These are phyloP conservation scores for Hypsibius dujardini DNA, from an alignment of 1,140 invertebrate species.

Conservation along the genomic window DNA sequence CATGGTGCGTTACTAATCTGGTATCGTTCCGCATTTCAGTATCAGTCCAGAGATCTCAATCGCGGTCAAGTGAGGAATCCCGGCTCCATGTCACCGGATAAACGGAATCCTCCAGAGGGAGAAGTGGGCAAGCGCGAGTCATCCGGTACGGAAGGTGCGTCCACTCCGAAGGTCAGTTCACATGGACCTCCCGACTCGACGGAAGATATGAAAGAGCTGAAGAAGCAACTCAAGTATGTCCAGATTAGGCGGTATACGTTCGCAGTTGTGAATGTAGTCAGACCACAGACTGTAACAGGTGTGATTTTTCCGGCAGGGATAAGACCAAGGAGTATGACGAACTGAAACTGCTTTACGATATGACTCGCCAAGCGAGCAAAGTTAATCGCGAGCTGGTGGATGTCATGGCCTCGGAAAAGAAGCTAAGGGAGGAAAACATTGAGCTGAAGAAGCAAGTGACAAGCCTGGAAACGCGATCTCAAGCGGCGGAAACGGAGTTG, in stretches of 20 bases:
- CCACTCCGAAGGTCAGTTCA: too few species aligned
- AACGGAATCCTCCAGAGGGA: not conserved
- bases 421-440: slow-evolving; percentile 11
- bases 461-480: slow-evolving; percentile 44
- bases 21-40: slow-evolving; percentile 4
- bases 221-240: slow-evolving; percentile 1
- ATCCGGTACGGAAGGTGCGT: too few species aligned
- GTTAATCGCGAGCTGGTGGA: slow-evolving; percentile 6
- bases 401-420: slow-evolving; percentile 5
- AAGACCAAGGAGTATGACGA: slow-evolving; percentile 16
- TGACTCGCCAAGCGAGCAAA: not conserved
- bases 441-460: slow-evolving; percentile 50
- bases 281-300: too few species aligned
- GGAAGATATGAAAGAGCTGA: not conserved
- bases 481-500: slow-evolving; percentile 38
- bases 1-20: not conserved
- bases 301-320: not conserved
- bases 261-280: too few species aligned
- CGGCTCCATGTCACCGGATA: not conserved
- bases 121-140: not conserved
- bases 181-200: too few species aligned
- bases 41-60: not conserved
- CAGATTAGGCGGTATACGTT: too few species aligned
- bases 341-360: slow-evolving; percentile 13
- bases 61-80: not conserved